These are phyloP conservation scores for Malthinus flaveolus DNA, from an alignment of 2,888 invertebrate species.

Conservation along the genomic window DNA sequence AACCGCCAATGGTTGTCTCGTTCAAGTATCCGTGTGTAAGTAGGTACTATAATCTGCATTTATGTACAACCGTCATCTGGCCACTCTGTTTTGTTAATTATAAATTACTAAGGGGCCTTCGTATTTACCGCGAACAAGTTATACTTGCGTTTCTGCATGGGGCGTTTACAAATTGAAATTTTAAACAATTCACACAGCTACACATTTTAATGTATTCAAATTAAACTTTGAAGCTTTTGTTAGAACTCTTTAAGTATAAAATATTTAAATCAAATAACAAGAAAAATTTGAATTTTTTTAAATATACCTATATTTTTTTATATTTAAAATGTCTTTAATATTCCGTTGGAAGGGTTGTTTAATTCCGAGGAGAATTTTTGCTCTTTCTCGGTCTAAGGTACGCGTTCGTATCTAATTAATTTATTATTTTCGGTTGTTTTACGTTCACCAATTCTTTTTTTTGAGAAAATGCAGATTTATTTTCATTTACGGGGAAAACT, in stretches of 20 bases:
- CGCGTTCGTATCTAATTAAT: no score
- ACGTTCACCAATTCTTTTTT: no score
- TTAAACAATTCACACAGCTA: conserved; percentile 21
- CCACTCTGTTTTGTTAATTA: conserved; percentile 39
- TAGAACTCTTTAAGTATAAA: not conserved
- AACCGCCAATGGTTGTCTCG: not conserved
- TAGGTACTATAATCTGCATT: conserved; percentile 30
- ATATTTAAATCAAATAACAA: not conserved
- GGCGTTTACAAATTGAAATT: conserved; percentile 23
- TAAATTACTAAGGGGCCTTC: conserved; percentile 37
- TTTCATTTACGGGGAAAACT: no score
- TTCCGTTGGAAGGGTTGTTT: no score
- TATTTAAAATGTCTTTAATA: no score
- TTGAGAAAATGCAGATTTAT: no score
- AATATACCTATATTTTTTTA: not conserved
- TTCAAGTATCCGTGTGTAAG: conserved; percentile 6
- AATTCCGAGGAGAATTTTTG: no score
- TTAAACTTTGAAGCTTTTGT: conserved; percentile 16
- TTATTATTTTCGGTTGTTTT: no score
- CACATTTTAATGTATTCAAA: conserved; percentile 21
- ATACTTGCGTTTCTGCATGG: conserved; percentile 31
- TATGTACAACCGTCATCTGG: conserved; percentile 37
- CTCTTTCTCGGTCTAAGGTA: no score
- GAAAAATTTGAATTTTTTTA: not conserved
- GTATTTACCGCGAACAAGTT: conserved; percentile 32